A percentile compares a stretch with the other conserved stretches of the same genome.
phyloP scores from a whole-genome alignment of 2,113 vertebrate species.

The Carlito syrichta region DNA sequence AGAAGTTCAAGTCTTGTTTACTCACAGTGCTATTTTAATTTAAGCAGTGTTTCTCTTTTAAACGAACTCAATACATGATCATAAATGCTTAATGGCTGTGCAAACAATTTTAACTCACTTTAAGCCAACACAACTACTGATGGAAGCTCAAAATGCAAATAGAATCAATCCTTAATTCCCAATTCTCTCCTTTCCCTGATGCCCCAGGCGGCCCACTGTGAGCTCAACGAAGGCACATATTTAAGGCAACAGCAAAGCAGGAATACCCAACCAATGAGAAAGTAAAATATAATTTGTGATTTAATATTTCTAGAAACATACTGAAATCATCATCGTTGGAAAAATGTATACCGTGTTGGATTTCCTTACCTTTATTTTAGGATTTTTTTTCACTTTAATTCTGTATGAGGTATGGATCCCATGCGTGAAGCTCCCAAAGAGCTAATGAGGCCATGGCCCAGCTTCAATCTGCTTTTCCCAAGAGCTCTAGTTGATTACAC shows the following conservation, averaged over 20 bases:
- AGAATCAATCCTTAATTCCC: not conserved
- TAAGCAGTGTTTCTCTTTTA: conserved; percentile 31
- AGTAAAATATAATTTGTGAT: not conserved
- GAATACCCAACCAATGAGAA: not conserved
- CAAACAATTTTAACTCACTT: conserved; percentile 44
- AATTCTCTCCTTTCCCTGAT: not conserved
- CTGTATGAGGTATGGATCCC: not conserved
- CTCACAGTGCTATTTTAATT: conserved; percentile 19
- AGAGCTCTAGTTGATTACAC: not conserved
- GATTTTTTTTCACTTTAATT: conserved; percentile 39
- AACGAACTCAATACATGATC: not conserved
- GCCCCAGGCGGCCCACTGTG: not conserved
- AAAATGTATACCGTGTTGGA: not conserved
- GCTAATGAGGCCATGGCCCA: not conserved
- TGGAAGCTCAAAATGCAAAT: not conserved
- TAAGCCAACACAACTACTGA: not conserved
- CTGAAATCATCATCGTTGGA: not conserved
- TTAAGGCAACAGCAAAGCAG: not conserved
- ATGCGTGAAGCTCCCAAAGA: not conserved
- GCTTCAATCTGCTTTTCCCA: not conserved
- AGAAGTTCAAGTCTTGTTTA: not conserved
- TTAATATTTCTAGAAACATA: conserved; percentile 25
- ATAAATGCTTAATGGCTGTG: not conserved
- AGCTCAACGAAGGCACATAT: not conserved
- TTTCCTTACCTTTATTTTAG: not conserved